A percentile compares a stretch with the other conserved stretches of the same genome.
phyloP scores from a whole-genome alignment of 2,113 vertebrate species.

The Catharus bicknelli region DNA sequence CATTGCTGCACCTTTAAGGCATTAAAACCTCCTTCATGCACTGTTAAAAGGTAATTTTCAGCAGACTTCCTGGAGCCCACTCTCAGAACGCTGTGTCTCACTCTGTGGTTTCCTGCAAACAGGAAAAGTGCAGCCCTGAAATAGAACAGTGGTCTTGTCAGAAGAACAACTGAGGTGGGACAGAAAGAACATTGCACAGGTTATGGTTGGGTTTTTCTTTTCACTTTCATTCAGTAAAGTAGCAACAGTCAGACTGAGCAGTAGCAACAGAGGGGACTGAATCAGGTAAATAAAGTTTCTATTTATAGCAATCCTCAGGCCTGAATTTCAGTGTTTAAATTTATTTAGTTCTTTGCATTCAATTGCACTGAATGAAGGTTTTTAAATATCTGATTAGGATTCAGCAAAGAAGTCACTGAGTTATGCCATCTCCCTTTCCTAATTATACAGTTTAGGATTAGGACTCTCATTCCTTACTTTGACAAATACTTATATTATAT shows the following conservation, averaged over 20 bases:
- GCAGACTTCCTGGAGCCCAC: neutral
- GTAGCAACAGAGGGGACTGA: neutral
- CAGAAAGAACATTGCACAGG: neutral
- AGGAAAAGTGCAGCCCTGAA: neutral
- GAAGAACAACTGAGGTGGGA: neutral
- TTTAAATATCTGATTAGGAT: neutral
- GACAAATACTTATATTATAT: neutral
- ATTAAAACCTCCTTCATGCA: neutral
- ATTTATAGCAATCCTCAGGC: neutral
- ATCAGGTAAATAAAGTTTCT: neutral
- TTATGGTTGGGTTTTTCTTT: neutral
- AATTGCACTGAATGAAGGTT: neutral
- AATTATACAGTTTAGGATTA: neutral
- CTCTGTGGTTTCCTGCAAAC: neutral
- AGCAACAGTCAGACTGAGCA: neutral
- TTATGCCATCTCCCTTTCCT: neutral
- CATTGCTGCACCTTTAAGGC: neutral
- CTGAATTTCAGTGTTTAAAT: neutral
- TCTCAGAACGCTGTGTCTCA: fast-evolving
- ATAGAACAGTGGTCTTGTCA: neutral
- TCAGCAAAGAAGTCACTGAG: neutral
- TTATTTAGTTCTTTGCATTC: neutral
- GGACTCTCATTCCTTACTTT: neutral
- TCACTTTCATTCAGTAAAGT: neutral
- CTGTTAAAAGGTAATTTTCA: neutral